Conservation (phyloP, 2,888 invertebrate genomes). For the Poecilus cupreus region DNA sequence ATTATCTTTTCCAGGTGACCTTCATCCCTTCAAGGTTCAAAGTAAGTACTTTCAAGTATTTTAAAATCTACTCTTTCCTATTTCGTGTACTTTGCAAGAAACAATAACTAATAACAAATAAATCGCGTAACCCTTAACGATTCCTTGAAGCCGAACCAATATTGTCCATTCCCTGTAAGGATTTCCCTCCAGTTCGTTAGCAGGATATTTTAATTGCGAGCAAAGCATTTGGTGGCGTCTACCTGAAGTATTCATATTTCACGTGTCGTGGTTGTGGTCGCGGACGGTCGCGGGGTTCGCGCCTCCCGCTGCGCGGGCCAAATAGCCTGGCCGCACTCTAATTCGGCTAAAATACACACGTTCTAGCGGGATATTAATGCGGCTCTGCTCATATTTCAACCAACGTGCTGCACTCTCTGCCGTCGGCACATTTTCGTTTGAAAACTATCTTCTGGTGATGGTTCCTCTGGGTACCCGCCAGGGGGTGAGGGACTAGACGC, state of each 20-base stretch:
- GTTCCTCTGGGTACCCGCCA: not conserved
- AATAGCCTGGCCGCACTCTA: constrained; percentile 43
- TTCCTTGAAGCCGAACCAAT: too few relatives aligned
- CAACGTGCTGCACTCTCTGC: not conserved
- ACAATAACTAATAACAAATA: too few relatives aligned
- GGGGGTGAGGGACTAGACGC: not conserved
- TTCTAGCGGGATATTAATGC: constrained; percentile 11
- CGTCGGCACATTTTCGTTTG: not conserved
- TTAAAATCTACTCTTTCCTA: too few relatives aligned
- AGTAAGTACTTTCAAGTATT: too few relatives aligned
- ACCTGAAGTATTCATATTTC: constrained; percentile 31
- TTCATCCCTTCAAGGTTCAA: too few relatives aligned
- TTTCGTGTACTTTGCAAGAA: too few relatives aligned
- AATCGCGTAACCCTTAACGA: too few relatives aligned
- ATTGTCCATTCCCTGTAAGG: not conserved
- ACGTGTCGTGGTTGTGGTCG: not conserved
- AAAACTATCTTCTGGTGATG: not conserved
- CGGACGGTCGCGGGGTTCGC: not conserved
- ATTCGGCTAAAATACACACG: constrained; percentile 57
- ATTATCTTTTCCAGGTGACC: too few relatives aligned
- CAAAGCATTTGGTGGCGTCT: not conserved
- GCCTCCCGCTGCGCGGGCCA: constrained; percentile 36
- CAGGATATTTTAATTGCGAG: not conserved
- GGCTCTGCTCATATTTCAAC: constrained; percentile 13
- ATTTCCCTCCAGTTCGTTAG: not conserved